Percentiles rank a stretch among this genome's conserved stretches.
phyloP scores from a whole-genome alignment of 2,113 vertebrate genomes.

The Myotis davidii region DNA sequence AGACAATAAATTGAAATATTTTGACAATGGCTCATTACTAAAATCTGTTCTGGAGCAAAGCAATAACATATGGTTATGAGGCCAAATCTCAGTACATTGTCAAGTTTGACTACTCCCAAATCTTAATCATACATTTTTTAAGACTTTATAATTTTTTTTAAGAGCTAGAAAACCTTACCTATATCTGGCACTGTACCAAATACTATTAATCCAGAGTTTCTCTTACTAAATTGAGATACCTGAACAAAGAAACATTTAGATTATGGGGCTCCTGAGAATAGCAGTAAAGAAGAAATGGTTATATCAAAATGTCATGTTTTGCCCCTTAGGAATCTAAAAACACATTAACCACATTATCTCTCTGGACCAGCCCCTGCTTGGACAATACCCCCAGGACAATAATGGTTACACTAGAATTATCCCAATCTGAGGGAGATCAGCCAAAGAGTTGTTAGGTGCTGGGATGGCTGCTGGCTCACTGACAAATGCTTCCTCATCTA shows the following conservation, averaged over 20 bases:
- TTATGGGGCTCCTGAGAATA: not conserved
- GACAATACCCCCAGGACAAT: not conserved
- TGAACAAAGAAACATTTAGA: not conserved
- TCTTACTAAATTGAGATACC: not conserved
- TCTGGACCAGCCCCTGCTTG: not conserved
- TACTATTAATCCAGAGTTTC: not conserved
- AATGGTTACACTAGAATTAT: not conserved
- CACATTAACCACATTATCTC: not conserved
- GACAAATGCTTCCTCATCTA: not conserved
- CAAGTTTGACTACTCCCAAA: constrained; percentile 12
- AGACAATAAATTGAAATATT: not conserved
- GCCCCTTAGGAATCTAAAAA: not conserved
- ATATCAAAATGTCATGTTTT: not conserved
- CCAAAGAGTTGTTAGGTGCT: not conserved
- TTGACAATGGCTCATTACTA: not conserved
- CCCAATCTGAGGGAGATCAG: not conserved
- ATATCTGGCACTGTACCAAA: not conserved
- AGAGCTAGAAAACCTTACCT: not conserved
- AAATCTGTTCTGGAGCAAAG: not conserved
- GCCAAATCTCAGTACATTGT: not conserved
- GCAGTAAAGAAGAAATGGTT: not conserved
- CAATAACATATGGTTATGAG: not conserved
- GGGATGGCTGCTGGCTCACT: not conserved
- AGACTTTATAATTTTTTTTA: not conserved
- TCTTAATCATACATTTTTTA: not conserved